Base-by-base conservation (phyloP, 2,888 invertebrate genomes). In the Dromius quadrimaculatus region DNA sequence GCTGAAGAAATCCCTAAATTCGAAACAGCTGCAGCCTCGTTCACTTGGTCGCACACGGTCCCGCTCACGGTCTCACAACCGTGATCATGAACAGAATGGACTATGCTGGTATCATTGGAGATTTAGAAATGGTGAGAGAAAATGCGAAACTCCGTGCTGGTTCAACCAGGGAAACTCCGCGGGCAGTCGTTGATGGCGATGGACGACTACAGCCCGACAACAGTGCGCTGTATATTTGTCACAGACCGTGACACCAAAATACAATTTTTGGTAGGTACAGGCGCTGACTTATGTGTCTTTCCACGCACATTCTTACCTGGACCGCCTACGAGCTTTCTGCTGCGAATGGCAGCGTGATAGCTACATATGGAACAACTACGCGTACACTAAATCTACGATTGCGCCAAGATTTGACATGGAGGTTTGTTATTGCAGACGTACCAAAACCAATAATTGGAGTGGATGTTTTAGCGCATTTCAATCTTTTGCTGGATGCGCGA, bases 401-500 rank as follows among this genome's bases (percentile, higher is more conserved):
- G 2, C 75, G 77, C 13, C 74, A 78, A 2, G 73, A 71, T 1
- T 78, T 77, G 20, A 43, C 57, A 0, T 81, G 78, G 79, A 72
- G 74, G 1, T 81, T 80, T 68, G 71, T 77, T 0, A 73, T 80
- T 0, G 79, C 79, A 0, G 78, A 80, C 45, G 76, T 79, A 1
- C 71, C 76, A 0, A 76, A 74, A 11, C 76, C 80, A 0, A 80
- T 81, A 8, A 79, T 80, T 17, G 78, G 79, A 2, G 78, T 75
- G 0, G 78, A 80, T 73, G 79, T 81, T 63, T 66, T 81, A 9
- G 47, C 45, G 0, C 74, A 76, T 61, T 79, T 74, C 59, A 74
- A 75, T n/a, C 71, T 81, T 0, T 71, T 80, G 0, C 77, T 79
- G 1, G 79, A 80, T 59, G 19, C 76, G 0, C 59, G 72, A 2